Evolutionary conservation across 1,140 invertebrate species (phyloP).

Genomic region (Wiebesia pumilae): DNA sequence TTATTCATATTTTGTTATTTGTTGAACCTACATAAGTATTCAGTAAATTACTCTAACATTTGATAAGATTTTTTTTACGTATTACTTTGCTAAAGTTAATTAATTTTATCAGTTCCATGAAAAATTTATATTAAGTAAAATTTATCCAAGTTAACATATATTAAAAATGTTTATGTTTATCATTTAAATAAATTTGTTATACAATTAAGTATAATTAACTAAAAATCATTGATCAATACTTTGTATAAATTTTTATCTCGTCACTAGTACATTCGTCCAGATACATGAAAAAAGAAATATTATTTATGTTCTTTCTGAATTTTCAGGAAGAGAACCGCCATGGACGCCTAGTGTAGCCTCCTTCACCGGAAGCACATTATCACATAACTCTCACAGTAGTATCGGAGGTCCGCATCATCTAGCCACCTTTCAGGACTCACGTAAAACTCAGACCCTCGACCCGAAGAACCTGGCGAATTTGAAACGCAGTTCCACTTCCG

Average conservation of each 20-base stretch:
- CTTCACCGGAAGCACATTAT: slow-evolving; percentile 70
- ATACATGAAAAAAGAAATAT: not conserved
- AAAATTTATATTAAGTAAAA: no score
- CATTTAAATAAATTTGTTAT: not conserved
- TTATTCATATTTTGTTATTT: no score
- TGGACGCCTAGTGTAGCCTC: slow-evolving; percentile 73
- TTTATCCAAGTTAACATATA: no score
- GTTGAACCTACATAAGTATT: no score
- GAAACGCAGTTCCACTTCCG: slow-evolving; percentile 69
- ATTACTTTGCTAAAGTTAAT: no score
- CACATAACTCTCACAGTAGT: slow-evolving; percentile 70
- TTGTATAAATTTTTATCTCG: not conserved
- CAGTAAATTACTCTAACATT: no score
- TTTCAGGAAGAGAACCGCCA: slow-evolving; percentile 71
- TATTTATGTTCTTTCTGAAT: not conserved
- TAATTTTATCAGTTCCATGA: no score
- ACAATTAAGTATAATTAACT: not conserved
- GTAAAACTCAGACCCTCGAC: slow-evolving; percentile 72
- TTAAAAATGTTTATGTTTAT: slow-evolving; percentile 31
- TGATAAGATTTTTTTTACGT: no score
- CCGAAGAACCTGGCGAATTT: slow-evolving; percentile 72
- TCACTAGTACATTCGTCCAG: not conserved
- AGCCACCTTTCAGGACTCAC: slow-evolving; percentile 72
- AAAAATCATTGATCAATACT: not conserved
- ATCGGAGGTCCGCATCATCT: slow-evolving; percentile 60